Conservation (phyloP, 35 echinoderm and acorn worm genomes). For the Nesometra sesokonis region DNA sequence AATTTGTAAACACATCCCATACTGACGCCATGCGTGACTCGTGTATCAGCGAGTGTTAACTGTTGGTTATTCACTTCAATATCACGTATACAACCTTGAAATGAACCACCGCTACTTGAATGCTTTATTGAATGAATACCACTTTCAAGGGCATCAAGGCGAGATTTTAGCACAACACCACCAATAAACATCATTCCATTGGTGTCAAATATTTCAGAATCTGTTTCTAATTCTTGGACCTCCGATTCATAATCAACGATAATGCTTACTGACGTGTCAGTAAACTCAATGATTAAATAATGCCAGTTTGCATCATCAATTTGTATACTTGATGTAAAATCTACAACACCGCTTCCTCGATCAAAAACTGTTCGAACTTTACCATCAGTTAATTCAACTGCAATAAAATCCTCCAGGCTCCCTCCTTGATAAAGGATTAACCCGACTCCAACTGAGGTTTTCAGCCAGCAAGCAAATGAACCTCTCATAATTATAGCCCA, state of each 20-base stretch:
- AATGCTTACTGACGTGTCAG: conserved; percentile 36
- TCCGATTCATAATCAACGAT: conserved; percentile 78
- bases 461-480: conserved; percentile 79
- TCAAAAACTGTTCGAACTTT: conserved; percentile 58
- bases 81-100: conserved; percentile 74
- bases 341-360: conserved; percentile 23
- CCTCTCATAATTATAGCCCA: conserved; percentile 64
- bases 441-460: conserved; percentile 52
- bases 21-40: conserved; percentile 61
- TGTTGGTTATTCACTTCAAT: conserved; percentile 70
- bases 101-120: conserved; percentile 63
- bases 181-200: conserved; percentile 63
- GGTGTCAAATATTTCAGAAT: conserved; percentile 27
- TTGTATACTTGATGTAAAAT: conserved; percentile 38
- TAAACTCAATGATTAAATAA: conserved; percentile 52
- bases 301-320: conserved; percentile 74
- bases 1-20: conserved; percentile 81
- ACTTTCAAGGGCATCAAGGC: conserved; percentile 38
- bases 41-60: conserved; percentile 59
- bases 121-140: conserved; percentile 60
- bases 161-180: conserved; percentile 69
- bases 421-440: conserved; percentile 70
- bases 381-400: conserved; percentile 64
- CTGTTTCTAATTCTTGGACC: conserved; percentile 15
- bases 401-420: conserved; percentile 34